Conservation (phyloP, 2,113 vertebrate species). For the Dermatemys mawii region DNA sequence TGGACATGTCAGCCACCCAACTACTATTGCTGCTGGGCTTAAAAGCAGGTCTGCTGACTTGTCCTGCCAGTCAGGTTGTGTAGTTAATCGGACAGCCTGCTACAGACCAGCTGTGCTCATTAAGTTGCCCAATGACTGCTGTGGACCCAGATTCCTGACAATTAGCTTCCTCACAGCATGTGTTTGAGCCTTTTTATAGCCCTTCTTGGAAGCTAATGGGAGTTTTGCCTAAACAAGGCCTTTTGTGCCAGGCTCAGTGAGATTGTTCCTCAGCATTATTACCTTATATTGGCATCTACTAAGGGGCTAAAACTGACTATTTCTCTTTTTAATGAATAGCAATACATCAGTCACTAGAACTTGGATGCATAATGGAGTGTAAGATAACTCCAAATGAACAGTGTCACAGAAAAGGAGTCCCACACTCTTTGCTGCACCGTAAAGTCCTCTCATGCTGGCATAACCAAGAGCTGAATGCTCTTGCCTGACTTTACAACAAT, state of each 20-base stretch:
- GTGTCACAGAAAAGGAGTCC: too few species aligned
- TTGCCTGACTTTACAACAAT: not conserved
- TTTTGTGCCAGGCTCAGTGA: not conserved
- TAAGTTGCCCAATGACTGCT: not conserved
- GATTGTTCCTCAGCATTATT: not conserved
- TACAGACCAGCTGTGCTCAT: not conserved
- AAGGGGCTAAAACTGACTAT: not conserved
- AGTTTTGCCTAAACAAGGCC: not conserved
- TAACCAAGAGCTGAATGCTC: rapidly evolving
- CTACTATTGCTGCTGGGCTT: not conserved
- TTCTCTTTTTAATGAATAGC: not conserved
- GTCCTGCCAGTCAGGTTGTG: not conserved
- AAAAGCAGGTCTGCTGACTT: not conserved
- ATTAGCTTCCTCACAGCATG: not conserved
- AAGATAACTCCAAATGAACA: too few species aligned
- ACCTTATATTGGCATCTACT: not conserved
- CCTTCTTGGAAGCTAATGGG: not conserved
- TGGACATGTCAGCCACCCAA: not conserved
- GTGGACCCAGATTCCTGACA: not conserved
- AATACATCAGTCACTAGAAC: not conserved
- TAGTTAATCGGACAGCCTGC: not conserved
- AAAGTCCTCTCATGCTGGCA: not conserved
- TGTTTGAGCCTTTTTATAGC: not conserved
- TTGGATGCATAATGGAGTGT: not conserved
- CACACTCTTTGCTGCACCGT: not conserved